These are phyloP conservation scores for Cydia splendana DNA, from an alignment of 1,140 invertebrate genomes.

Conservation along the genomic window DNA sequence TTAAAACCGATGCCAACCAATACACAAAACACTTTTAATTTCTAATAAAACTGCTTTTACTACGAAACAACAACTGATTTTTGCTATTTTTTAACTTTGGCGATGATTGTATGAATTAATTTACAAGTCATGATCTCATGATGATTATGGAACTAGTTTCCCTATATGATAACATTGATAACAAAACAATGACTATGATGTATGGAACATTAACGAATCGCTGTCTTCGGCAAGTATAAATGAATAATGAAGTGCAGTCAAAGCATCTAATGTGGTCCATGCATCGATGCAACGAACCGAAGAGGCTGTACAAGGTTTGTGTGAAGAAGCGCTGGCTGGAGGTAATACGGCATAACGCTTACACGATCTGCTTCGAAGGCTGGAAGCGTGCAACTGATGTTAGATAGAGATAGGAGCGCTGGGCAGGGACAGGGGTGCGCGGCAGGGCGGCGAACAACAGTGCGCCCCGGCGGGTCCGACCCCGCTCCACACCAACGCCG, in stretches of 20 bases:
- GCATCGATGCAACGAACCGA: slow-evolving; percentile 77
- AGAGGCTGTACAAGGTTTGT: slow-evolving; percentile 60
- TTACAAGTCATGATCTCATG: slow-evolving; percentile 35
- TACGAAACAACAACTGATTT: slow-evolving; percentile 21
- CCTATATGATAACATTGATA: slow-evolving; percentile 37
- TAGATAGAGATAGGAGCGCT: slow-evolving; percentile 39
- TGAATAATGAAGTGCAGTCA: slow-evolving; percentile 66
- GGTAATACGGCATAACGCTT: slow-evolving; percentile 68
- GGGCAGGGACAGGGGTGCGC: slow-evolving; percentile 32
- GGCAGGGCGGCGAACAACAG: slow-evolving; percentile 36
- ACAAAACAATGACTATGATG: slow-evolving; percentile 43
- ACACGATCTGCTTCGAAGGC: slow-evolving; percentile 60
- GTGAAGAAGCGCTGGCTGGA: slow-evolving; percentile 64
- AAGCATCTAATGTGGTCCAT: slow-evolving; percentile 76
- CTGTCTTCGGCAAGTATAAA: slow-evolving; percentile 44
- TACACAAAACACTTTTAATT: slow-evolving; percentile 18
- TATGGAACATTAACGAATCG: slow-evolving; percentile 26
- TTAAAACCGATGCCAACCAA: slow-evolving; percentile 2
- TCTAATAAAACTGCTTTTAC: slow-evolving; percentile 22
- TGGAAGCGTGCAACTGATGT: slow-evolving; percentile 69
- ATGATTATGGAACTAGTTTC: slow-evolving; percentile 52
- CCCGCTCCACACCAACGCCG: slow-evolving; percentile 51
- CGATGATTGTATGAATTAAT: slow-evolving; percentile 22
- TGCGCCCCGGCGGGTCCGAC: slow-evolving; percentile 43
- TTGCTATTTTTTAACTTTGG: not conserved